Percentiles rank a stretch among this genome's conserved stretches.
phyloP scores from a whole-genome alignment of 2,888 invertebrate genomes.

The Standfussiana lucernea region DNA sequence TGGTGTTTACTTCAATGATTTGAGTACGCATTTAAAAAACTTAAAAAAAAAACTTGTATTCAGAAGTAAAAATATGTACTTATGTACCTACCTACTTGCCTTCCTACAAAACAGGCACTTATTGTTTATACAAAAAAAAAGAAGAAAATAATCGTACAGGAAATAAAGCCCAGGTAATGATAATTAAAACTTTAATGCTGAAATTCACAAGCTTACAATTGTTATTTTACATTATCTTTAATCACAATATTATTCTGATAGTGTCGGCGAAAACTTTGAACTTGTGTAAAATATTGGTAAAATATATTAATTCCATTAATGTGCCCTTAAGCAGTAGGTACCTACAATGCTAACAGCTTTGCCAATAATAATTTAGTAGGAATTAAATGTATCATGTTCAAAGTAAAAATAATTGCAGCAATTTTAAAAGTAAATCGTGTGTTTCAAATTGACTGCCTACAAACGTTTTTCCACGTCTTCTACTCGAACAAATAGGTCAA shows the following conservation, averaged over 20 bases:
- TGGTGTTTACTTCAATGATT: background rate
- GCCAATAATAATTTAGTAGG: slow-evolving; percentile 9
- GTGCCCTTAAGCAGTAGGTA: background rate
- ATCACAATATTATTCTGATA: slow-evolving; percentile 10
- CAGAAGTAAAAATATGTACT: background rate
- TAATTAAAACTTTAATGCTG: slow-evolving; percentile 49
- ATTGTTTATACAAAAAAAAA: slow-evolving; percentile 5
- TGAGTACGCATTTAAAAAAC: background rate
- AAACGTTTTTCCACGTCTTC: slow-evolving; percentile 8
- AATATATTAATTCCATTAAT: slow-evolving; percentile 18
- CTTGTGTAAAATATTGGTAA: slow-evolving; percentile 11
- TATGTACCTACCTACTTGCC: background rate
- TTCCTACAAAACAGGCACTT: background rate
- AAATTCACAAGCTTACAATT: slow-evolving; percentile 49
- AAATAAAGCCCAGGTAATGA: slow-evolving; percentile 32
- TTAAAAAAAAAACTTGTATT: background rate
- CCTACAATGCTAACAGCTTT: background rate
- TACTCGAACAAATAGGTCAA: slow-evolving; percentile 16
- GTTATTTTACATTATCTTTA: slow-evolving; percentile 33
- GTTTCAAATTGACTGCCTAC: background rate
- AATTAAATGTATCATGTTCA: background rate
- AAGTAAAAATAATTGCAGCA: background rate
- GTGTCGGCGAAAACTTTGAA: slow-evolving; percentile 46
- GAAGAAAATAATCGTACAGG: slow-evolving; percentile 43
- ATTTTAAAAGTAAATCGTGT: background rate